Base-by-base conservation (phyloP, 2,888 invertebrate genomes). In the Therioaphis trifolii region DNA sequence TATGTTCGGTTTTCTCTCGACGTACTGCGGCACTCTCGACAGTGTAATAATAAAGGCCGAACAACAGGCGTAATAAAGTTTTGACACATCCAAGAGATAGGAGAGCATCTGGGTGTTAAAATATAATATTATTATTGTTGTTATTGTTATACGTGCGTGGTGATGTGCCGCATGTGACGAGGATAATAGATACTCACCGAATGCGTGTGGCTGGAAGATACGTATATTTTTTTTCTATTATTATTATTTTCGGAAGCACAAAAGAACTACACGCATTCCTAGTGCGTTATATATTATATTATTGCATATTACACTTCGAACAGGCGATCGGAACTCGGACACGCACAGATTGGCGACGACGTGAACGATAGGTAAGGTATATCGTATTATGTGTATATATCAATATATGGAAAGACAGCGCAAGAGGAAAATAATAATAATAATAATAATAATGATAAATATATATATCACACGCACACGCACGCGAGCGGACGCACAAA, bases 181-280 rank as follows among this genome's bases (percentile, higher is more conserved):
- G 29, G 29, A 49, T 18, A 35, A 55, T 55, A 55, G 0, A n/a
- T 49, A 82, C 72, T 82, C 82, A 82, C 82, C 63, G 18, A 49
- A 61, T 27, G 24, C 9, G 43, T 5, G 27, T 4, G 40, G 18
- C n/a, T 52, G 18, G 14, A 24, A 21, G 27, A 66, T 52, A 52
- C 27, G 40, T n/a, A n/a, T n/a, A 21, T 75, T 46, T 74, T 74
- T 27, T 24, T 61, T 15, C 5, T 69, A 24, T 46, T 43, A 46
- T 49, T 61, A 21, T 61, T 61, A 63, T 46, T 74, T 68, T 77
- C 49, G 15, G 63, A 49, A 66, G 27, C 35, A 82, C 61, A 82
- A 82, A 82, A 82, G 72, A 82, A 71, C 82, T 63, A 49, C 61
- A 63, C 72, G 72, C 82, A 82, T 82, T 82, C 82, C 63, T 82